Base-by-base conservation (phyloP, 92 coral and sea anemone species). In the Plumapathes pennacea region DNA sequence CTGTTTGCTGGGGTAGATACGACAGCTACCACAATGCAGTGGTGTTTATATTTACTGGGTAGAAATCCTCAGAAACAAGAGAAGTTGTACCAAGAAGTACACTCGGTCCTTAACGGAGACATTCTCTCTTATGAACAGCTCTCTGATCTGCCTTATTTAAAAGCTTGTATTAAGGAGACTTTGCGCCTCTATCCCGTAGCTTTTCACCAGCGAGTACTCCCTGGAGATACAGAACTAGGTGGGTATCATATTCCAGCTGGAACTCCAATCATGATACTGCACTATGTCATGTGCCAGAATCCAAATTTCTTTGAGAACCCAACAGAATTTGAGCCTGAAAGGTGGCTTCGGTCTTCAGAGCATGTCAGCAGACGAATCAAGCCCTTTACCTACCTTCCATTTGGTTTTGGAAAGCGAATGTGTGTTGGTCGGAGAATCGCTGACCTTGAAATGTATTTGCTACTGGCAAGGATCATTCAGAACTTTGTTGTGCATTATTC, bases 1-100 rank as follows among this genome's bases (percentile, higher is more conserved):
- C 28, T 73, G 25, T 74, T 85, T 59, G 94, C 94, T 30, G 94
- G 88, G 4, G 71, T 85, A 19, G 91, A 85, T 26, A 85, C 86
- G 13, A 72, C 86, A 19, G 68, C 91, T 9, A 80, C 61, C 43
- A 57, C 91, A 20, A 62, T 85, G 46, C 77, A 62, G 12, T 85
- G 91, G 86, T 54, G 45, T 25, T 38, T 85, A 48, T 81, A 81
- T 32, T 29, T 60, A 62, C 52, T 85, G 18, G 84, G 83, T 18
- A 69, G 69, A 54, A 60, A 85, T 43, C 88, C 72, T 13, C 84
- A 74, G 44, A 81, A 85, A 33, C 95, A 85, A 50, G 50, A 61
- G 10, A 57, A 39, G 15, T 48, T 85, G 30, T 52, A 81, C 46
- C 44, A 75, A 42, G 84, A 85, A 51, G 58, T 85, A 28, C 50